Evolutionary conservation across 2,113 vertebrate species (phyloP), one percentile per base, ranked within the genome.

Genomic region (Oncorhynchus tshawytscha): DNA sequence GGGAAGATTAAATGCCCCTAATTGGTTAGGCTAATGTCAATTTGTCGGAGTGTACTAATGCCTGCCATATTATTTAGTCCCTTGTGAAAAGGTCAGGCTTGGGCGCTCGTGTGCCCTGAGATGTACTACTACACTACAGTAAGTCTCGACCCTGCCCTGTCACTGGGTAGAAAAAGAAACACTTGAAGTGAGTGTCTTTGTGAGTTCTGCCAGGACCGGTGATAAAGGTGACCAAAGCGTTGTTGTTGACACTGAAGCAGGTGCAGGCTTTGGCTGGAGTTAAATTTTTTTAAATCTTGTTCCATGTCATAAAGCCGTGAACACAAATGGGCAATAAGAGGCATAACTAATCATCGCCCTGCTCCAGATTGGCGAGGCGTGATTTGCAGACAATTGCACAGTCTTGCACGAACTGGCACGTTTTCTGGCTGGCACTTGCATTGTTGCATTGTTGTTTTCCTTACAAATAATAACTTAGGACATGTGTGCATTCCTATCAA

Each of bases 11-110:
- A 87, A 82, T 70, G 82, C 83, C 78, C 76, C 85, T 88, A 91
- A 89, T 88, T 91, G 83, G 82, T 79, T 78, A 13, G 81, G 85
- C 82, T 81, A 78, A 84, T 82, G 81, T 74, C 85, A 86, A 87
- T 87, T 84, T 87, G 84, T 82, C 59, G 59, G 18, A 62, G 18
- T 62, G 18, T 62, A 74, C 88, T 88, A 86, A 89, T 73, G 85
- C 81, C 85, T 83, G 85, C 76, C 74, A 86, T 85, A 86, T 67
- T 62, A 57, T 82, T 74, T 71, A 60, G 62, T 49, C 83, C 86
- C 83, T 80, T 22, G 71, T 54, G 82, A 80, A 80, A 62, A 71
- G 45, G 73, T 74, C 68, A 70, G 70, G 5, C n/a, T 62, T 7
- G 59, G n/a, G 59, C n/a, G 7, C 59, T 22, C 3, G 54, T 57